These are phyloP conservation scores for Tenebrio molitor DNA, from an alignment of 1,140 invertebrate genomes.

Conservation along the genomic window DNA sequence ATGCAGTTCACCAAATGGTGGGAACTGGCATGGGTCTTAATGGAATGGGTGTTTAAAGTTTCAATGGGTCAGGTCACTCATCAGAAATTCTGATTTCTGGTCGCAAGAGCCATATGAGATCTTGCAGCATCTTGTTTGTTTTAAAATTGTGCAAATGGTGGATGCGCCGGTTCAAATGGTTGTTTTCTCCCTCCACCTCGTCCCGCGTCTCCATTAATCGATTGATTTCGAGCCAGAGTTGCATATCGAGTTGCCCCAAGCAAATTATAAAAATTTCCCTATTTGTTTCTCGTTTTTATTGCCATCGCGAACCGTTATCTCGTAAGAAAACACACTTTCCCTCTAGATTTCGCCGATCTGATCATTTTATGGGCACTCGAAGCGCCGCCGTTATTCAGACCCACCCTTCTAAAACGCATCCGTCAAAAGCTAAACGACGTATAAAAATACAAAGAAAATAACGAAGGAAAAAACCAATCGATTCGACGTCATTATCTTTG, in stretches of 20 bases:
- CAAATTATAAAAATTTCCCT: conserved; percentile 19
- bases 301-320: conserved; percentile 12
- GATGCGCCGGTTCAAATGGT: no score
- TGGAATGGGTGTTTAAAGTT: no score
- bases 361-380: conserved; percentile 33
- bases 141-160: no score
- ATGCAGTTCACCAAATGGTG: no score
- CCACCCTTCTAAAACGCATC: conserved; percentile 32
- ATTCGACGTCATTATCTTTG: background rate
- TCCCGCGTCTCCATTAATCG: background rate
- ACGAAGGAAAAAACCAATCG: background rate
- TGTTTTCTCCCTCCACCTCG: background rate
- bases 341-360: background rate
- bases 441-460: conserved; percentile 19
- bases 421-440: conserved; percentile 27
- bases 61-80: no score
- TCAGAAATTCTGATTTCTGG: no score
- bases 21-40: no score
- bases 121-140: no score
- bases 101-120: no score
- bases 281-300: conserved; percentile 24
- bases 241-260: background rate
- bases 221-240: background rate
- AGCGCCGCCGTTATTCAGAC: conserved; percentile 21
- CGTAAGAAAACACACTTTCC: background rate